Percentiles rank a stretch among this genome's conserved stretches.
Conservation (phyloP, 2,888 invertebrate species). For the Gastrophysa polygoni region DNA sequence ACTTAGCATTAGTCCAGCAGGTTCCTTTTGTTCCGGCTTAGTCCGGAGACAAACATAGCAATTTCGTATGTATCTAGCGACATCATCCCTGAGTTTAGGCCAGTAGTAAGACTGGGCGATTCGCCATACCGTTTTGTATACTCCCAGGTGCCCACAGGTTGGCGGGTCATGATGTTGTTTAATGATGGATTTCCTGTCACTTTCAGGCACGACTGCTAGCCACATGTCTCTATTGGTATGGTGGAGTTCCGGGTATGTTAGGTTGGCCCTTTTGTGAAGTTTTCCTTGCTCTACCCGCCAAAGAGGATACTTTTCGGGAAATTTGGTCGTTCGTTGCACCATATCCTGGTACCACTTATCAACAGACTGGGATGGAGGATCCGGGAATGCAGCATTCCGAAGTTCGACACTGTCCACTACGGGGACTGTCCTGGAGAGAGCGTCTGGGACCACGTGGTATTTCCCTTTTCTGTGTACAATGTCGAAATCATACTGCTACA, state of each 20-base stretch:
- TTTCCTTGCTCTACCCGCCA: constrained; percentile 23
- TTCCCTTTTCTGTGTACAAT: too few species aligned
- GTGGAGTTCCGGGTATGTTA: constrained; percentile 19
- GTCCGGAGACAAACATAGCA: constrained; percentile 33
- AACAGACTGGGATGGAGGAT: too few species aligned
- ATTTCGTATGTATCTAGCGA: constrained; percentile 32
- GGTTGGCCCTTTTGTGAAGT: constrained; percentile 23
- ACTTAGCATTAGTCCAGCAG: constrained; percentile 33
- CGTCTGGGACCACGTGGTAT: too few species aligned
- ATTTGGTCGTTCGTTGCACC: constrained; percentile 19
- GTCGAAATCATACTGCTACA: too few species aligned
- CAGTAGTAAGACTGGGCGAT: constrained; percentile 33
- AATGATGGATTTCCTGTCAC: constrained; percentile 14
- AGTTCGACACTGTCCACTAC: neutral
- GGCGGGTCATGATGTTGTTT: constrained; percentile 28
- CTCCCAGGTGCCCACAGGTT: constrained; percentile 34
- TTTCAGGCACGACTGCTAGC: constrained; percentile 32
- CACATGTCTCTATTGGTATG: constrained; percentile 21
- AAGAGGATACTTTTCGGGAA: constrained; percentile 25
- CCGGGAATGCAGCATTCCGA: constrained; percentile 4
- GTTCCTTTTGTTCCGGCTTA: constrained; percentile 34
- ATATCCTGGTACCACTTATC: constrained; percentile 31
- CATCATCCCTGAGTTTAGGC: constrained; percentile 37
- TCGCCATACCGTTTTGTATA: constrained; percentile 32
- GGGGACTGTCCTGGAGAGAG: constrained; percentile 8